A percentile compares a stretch with the other conserved stretches of the same genome.
These are phyloP conservation scores for Scrobipalpa atriplicella DNA, from an alignment of 2,888 invertebrate species.

Conservation along the genomic window DNA sequence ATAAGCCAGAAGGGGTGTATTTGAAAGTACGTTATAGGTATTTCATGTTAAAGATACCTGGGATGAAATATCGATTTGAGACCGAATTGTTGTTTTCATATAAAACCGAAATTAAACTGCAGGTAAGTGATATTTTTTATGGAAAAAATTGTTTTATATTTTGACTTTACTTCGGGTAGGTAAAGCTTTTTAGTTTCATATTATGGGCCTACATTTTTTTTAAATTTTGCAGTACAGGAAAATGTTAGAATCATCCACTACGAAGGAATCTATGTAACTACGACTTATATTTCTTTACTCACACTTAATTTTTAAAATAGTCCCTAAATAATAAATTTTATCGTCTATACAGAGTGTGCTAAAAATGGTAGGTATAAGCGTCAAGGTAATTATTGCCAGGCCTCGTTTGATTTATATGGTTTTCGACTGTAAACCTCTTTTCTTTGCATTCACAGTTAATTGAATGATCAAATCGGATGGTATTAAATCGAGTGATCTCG, in stretches of 20 bases:
- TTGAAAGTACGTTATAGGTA: constrained; percentile 12
- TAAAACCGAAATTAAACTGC: no score
- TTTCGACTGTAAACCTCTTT: constrained; percentile 74
- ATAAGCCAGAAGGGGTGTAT: constrained; percentile 31
- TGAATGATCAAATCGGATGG: constrained; percentile 72
- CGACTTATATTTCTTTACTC: no score
- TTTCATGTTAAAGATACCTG: neutral
- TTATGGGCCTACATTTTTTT: no score
- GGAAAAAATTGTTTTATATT: no score
- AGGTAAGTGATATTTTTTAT: no score
- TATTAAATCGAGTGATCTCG: constrained; percentile 46
- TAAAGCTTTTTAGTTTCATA: no score
- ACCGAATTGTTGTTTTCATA: neutral
- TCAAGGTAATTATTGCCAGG: constrained; percentile 64
- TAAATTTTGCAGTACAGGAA: no score
- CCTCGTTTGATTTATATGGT: constrained; percentile 69
- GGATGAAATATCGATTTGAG: neutral
- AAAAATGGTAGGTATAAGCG: neutral
- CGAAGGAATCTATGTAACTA: no score
- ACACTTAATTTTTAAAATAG: neutral
- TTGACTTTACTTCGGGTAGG: no score
- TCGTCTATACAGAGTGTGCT: neutral
- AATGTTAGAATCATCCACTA: no score
- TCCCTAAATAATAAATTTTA: neutral
- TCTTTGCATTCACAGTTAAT: constrained; percentile 73